Base-by-base conservation (phyloP, 2,888 invertebrate species). In the Linnaemya vulpina region DNA sequence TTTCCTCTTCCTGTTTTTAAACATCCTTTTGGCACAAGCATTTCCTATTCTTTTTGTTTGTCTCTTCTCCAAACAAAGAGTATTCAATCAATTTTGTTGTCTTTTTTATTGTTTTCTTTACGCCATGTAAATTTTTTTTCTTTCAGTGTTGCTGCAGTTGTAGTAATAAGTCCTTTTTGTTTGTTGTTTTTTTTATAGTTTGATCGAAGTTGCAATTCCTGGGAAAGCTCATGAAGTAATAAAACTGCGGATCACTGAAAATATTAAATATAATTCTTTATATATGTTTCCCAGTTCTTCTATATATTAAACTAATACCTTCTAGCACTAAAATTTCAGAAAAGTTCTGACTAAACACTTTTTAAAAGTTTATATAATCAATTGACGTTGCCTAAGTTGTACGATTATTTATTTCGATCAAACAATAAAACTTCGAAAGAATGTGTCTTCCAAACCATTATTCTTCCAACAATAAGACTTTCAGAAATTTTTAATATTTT, bases 1-100 rank as follows among this genome's bases (percentile, higher is more conserved):
- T 90, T 89, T 88, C 83, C 87, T 87, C 86, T 87, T 87, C 84
- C 87, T 86, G 62, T 67, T 83, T 83, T 73, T 78, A 87, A 73
- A 86, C 83, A 87, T 89, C 89, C 84, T 76, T 67, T 75, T 75
- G 70, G 75, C 78, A 78, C 78, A 82, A 75, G 78, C 53, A 79
- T 79, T 82, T 82, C 82, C 85, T 77, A 38, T 77, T 71, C 35
- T 43, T 67, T 53, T 62, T 40, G 22, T 8, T 35, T 77, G 62
- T 68, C 11, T 87, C 87, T 87, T 86, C 77, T 82, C 79, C 58
- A 58, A 49, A 62, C 20, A 49, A 38, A 55, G 46, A 70, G 84
- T 77, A 46, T 70, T 82, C 80, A 84, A 71, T 63, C 83, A 84
- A 82, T 74, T 71, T 68, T 68, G 49, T 78, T 71, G 70, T 74